Percentiles rank a stretch among this genome's conserved stretches.
Conservation (phyloP, 2,888 invertebrate species). For the Eueremaeus valkanovi region DNA sequence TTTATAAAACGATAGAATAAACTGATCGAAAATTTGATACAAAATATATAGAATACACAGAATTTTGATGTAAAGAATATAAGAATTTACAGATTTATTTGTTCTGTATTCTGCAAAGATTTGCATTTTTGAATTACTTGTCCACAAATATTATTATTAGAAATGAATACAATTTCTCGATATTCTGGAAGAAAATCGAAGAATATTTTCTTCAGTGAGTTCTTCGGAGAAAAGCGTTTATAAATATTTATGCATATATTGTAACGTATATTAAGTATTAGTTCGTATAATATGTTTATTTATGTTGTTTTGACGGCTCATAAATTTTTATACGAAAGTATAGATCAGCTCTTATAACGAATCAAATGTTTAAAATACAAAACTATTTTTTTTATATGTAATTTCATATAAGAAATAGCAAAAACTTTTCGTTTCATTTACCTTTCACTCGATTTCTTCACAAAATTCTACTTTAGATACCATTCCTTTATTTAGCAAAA, state of each 20-base stretch:
- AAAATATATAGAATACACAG: no score
- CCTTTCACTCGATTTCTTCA: background rate
- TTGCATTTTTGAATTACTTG: slow-evolving; percentile 5
- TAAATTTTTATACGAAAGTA: slow-evolving; percentile 15
- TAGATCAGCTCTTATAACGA: background rate
- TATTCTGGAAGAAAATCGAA: background rate
- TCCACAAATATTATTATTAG: background rate
- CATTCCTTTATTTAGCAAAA: background rate
- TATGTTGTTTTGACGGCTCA: slow-evolving; percentile 24
- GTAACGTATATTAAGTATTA: slow-evolving; percentile 6
- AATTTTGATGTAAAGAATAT: background rate
- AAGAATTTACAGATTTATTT: background rate
- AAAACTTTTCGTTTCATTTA: background rate
- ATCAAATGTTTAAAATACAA: background rate
- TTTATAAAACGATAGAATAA: background rate
- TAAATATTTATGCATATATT: background rate
- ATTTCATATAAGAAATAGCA: background rate
- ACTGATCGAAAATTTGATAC: background rate
- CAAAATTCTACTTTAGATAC: background rate
- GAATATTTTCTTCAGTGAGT: background rate
- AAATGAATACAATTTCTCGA: background rate
- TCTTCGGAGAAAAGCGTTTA: background rate
- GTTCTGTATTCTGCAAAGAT: background rate
- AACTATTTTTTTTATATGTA: no score
- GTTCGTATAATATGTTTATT: slow-evolving; percentile 16